phyloP scores from a whole-genome alignment of 2,113 vertebrate species.

The Thermophis baileyi region DNA sequence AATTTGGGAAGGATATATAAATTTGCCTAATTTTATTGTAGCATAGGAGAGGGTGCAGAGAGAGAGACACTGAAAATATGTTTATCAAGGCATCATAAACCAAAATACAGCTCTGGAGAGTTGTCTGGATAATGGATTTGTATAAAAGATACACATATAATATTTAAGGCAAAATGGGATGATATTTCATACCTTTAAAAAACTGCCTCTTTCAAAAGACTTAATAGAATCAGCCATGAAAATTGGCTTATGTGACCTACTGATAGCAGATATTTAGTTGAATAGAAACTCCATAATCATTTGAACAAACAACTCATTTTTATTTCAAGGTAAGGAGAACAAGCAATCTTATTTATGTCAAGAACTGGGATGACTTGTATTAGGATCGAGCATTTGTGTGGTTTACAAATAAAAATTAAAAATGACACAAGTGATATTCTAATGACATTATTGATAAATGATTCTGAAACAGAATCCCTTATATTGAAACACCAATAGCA shows the following conservation, averaged over 20 bases:
- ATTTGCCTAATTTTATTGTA: neutral
- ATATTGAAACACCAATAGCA: neutral
- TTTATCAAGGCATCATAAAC: conserved; percentile 4
- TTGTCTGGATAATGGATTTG: neutral
- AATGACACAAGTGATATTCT: neutral
- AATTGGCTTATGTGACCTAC: neutral
- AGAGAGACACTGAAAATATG: neutral
- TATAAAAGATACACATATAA: neutral
- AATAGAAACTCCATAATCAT: neutral
- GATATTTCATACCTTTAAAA: neutral
- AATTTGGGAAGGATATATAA: neutral
- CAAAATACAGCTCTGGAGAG: neutral
- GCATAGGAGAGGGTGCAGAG: neutral
- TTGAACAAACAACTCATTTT: neutral
- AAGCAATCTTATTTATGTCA: neutral
- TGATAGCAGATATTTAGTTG: neutral
- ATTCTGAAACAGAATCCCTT: neutral
- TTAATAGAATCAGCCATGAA: neutral
- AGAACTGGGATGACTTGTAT: neutral
- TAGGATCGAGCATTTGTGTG: neutral
- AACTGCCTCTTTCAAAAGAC: neutral
- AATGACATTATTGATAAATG: neutral
- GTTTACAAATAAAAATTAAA: neutral
- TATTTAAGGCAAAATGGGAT: neutral
- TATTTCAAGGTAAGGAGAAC: neutral